Percentiles rank a stretch among this genome's conserved stretches.
Evolutionary conservation across 2,113 vertebrate genomes (phyloP).

Genomic region (Xenopus tropicalis): DNA sequence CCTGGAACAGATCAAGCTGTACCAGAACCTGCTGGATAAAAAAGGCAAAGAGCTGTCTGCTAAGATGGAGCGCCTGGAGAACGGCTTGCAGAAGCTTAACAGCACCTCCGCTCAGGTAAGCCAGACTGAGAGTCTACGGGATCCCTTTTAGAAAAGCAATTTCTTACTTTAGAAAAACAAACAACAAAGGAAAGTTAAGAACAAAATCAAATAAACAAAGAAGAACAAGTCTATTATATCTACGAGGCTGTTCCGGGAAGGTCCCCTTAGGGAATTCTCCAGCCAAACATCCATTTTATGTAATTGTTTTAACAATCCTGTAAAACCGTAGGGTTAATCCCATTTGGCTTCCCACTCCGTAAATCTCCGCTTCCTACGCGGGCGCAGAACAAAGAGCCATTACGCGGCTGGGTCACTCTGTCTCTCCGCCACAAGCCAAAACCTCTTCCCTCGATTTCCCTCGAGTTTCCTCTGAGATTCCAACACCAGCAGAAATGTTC

Average conservation of each 20-base stretch:
- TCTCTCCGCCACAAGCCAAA: slow-evolving; percentile 52
- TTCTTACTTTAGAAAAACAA: no score
- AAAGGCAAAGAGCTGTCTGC: slow-evolving; percentile 72
- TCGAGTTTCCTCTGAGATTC: slow-evolving; percentile 53
- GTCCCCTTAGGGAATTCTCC: neutral
- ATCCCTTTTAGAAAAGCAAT: no score
- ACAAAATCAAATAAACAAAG: neutral
- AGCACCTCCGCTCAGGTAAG: slow-evolving; percentile 81
- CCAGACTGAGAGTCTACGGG: no score
- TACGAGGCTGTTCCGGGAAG: neutral
- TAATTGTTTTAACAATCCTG: slow-evolving; percentile 1
- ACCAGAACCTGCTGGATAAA: slow-evolving; percentile 72
- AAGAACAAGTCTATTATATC: neutral
- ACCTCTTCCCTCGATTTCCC: slow-evolving; percentile 51
- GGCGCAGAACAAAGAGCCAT: neutral
- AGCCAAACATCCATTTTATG: slow-evolving; percentile 21
- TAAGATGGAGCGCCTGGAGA: slow-evolving; percentile 86
- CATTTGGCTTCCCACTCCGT: slow-evolving; percentile 41
- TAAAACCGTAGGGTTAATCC: slow-evolving; percentile 39
- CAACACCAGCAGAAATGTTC: no score
- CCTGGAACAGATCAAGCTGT: slow-evolving; percentile 93
- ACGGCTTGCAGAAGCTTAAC: slow-evolving; percentile 75
- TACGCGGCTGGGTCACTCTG: slow-evolving; percentile 42
- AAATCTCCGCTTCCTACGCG: slow-evolving; percentile 25
- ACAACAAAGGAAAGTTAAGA: no score